Percentiles rank a stretch among this genome's conserved stretches.
Evolutionary conservation across 2,113 vertebrate species (phyloP).

Genomic region (Loxodonta africana): DNA sequence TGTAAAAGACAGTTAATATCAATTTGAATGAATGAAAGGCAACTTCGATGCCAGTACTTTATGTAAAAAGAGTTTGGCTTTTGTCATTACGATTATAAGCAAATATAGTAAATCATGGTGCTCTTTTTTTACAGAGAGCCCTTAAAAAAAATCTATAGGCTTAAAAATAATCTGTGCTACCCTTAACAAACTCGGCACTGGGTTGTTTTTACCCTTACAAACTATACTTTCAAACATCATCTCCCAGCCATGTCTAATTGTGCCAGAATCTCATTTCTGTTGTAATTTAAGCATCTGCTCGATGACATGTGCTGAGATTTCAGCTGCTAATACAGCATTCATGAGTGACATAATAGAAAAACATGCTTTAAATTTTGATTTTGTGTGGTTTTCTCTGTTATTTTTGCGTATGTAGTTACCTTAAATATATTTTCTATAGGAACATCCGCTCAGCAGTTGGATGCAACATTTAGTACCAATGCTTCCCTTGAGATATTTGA

Average conservation of each 20-base stretch:
- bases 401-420: constrained; percentile 48
- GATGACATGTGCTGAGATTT: neutral
- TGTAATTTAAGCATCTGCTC: constrained; percentile 12
- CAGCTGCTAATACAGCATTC: neutral
- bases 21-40: constrained; percentile 15
- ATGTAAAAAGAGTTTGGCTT: constrained; percentile 24
- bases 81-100: neutral
- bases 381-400: neutral
- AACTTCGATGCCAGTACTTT: constrained; percentile 20
- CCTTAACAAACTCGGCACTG: neutral
- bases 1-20: neutral
- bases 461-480: constrained; percentile 97
- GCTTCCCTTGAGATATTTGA: constrained; percentile 98
- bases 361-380: constrained; percentile 15
- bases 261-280: neutral
- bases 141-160: neutral
- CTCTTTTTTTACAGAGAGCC: constrained; percentile 14
- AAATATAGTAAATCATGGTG: neutral
- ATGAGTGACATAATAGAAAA: constrained; percentile 38
- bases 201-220: neutral
- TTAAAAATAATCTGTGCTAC: neutral
- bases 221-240: neutral
- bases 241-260: neutral
- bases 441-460: constrained; percentile 98
- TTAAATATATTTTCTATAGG: constrained; percentile 86